phyloP scores from a whole-genome alignment of 2,797 vertebrate species.

The Hephaestus fuliginosus region DNA sequence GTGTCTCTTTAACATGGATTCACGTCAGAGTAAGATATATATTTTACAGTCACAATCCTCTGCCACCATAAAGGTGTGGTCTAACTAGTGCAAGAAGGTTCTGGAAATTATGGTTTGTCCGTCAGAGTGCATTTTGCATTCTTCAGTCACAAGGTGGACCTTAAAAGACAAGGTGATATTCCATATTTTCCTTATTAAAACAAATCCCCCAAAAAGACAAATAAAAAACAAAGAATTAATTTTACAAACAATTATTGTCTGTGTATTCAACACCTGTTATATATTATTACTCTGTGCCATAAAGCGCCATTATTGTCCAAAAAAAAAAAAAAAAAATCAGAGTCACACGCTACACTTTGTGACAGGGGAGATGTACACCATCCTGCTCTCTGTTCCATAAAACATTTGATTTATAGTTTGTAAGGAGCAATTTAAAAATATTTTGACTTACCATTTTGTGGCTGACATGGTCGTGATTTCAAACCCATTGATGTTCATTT shows the following conservation, averaged over 20 bases:
- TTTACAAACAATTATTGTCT: neutral
- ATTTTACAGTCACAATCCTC: neutral
- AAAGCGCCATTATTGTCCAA: neutral
- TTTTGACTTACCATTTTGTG: neutral
- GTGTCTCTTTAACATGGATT: neutral
- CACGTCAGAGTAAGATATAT: too few relatives aligned
- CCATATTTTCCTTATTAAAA: neutral
- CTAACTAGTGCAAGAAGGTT: neutral
- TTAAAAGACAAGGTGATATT: neutral
- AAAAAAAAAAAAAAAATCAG: neutral
- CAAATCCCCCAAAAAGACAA: neutral
- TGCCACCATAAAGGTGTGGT: neutral
- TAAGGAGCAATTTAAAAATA: neutral
- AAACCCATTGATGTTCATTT: neutral
- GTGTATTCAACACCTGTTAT: neutral
- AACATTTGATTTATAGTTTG: slow-evolving; percentile 2
- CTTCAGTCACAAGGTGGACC: neutral
- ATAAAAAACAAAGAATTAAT: neutral
- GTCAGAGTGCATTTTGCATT: neutral
- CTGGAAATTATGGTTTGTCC: neutral
- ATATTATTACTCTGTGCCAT: neutral
- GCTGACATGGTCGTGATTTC: neutral
- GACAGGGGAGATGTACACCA: neutral
- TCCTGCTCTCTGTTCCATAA: too few relatives aligned
- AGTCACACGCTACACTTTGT: neutral